Evolutionary conservation across 1,140 invertebrate genomes (phyloP).

Genomic region (Bombyx mandarina): DNA sequence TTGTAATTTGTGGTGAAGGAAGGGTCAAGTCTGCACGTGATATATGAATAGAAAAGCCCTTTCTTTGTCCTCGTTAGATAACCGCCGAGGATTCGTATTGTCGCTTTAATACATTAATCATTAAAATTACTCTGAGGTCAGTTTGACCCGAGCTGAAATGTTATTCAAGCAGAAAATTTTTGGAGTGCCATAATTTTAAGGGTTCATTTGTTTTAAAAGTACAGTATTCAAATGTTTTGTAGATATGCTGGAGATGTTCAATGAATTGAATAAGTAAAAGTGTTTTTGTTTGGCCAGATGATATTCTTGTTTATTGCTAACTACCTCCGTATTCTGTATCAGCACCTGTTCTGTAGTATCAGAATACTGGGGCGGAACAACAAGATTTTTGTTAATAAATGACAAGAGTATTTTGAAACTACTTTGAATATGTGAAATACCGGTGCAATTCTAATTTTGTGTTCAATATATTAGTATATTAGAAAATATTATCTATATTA

Average conservation of each 20-base stretch:
- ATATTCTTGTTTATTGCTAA: no score
- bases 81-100: constrained; percentile 27
- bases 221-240: not conserved
- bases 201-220: not conserved
- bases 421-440: no score
- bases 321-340: not conserved
- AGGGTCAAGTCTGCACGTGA: constrained; percentile 39
- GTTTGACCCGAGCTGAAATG: not conserved
- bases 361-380: no score
- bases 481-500: no score
- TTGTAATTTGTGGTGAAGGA: constrained; percentile 17
- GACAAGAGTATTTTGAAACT: no score
- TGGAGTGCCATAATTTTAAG: constrained; percentile 1
- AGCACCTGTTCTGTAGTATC: no score
- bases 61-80: constrained; percentile 35
- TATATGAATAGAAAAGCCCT: constrained; percentile 34
- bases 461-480: no score
- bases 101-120: constrained; percentile 31
- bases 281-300: no score
- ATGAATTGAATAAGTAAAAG: no score
- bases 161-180: constrained; percentile 5
- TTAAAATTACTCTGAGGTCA: constrained; percentile 26
- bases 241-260: no score
- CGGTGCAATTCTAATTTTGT: no score
- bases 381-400: no score